A percentile compares a stretch with the other conserved stretches of the same genome.
These are phyloP conservation scores for Drosophila sordidula DNA, from an alignment of 2,888 invertebrate genomes.

Conservation along the genomic window DNA sequence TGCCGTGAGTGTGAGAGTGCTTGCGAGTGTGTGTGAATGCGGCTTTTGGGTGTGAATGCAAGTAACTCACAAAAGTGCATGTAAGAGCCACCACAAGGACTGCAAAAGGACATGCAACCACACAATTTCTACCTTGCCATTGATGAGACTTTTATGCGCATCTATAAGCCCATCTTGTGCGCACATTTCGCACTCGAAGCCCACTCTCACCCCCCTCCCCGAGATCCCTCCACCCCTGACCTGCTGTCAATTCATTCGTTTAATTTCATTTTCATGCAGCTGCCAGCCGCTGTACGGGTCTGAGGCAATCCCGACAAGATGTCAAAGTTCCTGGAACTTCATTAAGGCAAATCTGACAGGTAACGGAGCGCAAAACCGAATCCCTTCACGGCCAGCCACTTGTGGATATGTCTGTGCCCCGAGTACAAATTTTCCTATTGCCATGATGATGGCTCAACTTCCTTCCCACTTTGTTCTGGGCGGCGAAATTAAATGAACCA, in stretches of 20 bases:
- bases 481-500: conserved; percentile 67
- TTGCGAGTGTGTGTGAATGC: conserved; percentile 20
- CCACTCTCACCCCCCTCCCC: not conserved
- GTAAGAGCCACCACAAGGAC: conserved; percentile 20
- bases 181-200: conserved; percentile 15
- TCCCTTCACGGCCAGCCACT: conserved; percentile 63
- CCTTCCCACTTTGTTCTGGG: conserved; percentile 17
- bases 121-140: conserved; percentile 21
- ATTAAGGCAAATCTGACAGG: conserved; percentile 70
- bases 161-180: conserved; percentile 24
- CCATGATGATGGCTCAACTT: conserved; percentile 12
- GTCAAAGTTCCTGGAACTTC: conserved; percentile 72
- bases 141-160: conserved; percentile 48
- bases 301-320: conserved; percentile 21
- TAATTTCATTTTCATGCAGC: conserved; percentile 59
- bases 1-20: conserved; percentile 1
- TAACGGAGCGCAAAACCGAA: conserved; percentile 46
- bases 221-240: too few relatives aligned
- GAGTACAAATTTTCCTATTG: conserved; percentile 13
- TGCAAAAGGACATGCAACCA: conserved; percentile 21
- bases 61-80: conserved; percentile 35
- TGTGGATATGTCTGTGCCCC: conserved; percentile 58
- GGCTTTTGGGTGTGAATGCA: conserved; percentile 25
- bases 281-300: conserved; percentile 37
- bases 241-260: conserved; percentile 42